Evolutionary conservation across 2,113 vertebrate genomes (phyloP).

Genomic region (Hiodon tergisus): DNA sequence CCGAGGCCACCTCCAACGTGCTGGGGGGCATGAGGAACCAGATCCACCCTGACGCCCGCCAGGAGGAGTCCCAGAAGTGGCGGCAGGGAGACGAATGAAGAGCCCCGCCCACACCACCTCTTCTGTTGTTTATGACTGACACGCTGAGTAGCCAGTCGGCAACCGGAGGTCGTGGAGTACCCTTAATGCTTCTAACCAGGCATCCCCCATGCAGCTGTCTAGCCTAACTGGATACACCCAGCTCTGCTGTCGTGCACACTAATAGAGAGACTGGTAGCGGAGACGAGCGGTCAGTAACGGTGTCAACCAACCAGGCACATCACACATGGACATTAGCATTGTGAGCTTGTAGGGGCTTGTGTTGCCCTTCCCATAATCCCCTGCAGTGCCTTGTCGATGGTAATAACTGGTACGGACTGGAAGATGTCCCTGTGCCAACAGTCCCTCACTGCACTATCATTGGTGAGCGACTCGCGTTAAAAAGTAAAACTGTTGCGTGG

Average conservation of each 20-base stretch:
- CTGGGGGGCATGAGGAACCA: conserved; percentile 97
- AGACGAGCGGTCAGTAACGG: conserved; percentile 22
- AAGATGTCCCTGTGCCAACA: conserved; percentile 18
- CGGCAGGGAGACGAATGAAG: conserved; percentile 77
- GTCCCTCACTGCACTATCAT: neutral
- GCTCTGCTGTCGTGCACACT: no score
- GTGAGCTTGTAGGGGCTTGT: conserved; percentile 42
- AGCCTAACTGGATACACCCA: neutral
- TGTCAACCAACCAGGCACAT: conserved; percentile 47
- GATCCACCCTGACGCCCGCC: conserved; percentile 89
- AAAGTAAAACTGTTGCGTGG: neutral
- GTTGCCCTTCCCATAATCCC: conserved; percentile 35
- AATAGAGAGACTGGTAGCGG: conserved; percentile 6
- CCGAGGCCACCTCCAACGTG: conserved; percentile 93
- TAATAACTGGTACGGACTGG: neutral
- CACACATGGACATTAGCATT: conserved; percentile 29
- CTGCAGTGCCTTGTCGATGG: conserved; percentile 55
- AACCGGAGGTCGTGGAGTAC: neutral
- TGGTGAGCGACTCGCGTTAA: neutral
- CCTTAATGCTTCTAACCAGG: neutral
- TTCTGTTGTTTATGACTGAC: conserved; percentile 29
- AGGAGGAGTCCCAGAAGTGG: conserved; percentile 98
- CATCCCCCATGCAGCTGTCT: neutral
- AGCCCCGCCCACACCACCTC: neutral
- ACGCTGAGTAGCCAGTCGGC: conserved; percentile 13